Evolutionary conservation across 2,113 vertebrate species (phyloP).

Genomic region (Gobio gobio): DNA sequence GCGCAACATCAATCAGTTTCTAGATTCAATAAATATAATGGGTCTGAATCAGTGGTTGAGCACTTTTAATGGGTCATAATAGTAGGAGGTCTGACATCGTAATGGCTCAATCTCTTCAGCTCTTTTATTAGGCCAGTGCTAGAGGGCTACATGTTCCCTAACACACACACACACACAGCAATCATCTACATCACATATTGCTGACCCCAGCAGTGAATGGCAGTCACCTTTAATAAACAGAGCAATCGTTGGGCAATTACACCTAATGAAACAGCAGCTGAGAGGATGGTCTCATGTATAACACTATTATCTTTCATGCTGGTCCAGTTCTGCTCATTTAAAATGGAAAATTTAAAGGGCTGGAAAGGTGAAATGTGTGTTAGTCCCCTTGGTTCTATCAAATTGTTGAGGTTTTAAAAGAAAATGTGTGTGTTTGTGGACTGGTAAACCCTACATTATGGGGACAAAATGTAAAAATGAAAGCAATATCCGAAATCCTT

Average conservation of each 20-base stretch:
- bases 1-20: conserved; percentile 67
- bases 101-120: conserved; percentile 70
- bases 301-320: conserved; percentile 54
- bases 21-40: conserved; percentile 80
- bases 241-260: conserved; percentile 70
- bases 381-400: background rate
- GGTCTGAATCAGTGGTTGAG: conserved; percentile 71
- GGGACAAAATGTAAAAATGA: too few species aligned
- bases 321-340: conserved; percentile 57
- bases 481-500: too few species aligned
- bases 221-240: conserved; percentile 74
- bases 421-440: background rate
- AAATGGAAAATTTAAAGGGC: conserved; percentile 18
- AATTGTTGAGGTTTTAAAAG: background rate
- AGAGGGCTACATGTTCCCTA: conserved; percentile 50
- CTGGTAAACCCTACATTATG: too few species aligned
- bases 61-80: conserved; percentile 75
- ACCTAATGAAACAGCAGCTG: conserved; percentile 79
- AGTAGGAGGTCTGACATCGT: conserved; percentile 77
- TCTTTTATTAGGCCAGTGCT: conserved; percentile 71
- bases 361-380: background rate
- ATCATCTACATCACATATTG: conserved; percentile 72
- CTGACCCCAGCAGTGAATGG: conserved; percentile 46
- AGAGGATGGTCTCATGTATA: conserved; percentile 61
- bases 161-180: conserved; percentile 51